Base-by-base conservation (phyloP, 2,888 invertebrate species). In the Eupithecia exiguata region DNA sequence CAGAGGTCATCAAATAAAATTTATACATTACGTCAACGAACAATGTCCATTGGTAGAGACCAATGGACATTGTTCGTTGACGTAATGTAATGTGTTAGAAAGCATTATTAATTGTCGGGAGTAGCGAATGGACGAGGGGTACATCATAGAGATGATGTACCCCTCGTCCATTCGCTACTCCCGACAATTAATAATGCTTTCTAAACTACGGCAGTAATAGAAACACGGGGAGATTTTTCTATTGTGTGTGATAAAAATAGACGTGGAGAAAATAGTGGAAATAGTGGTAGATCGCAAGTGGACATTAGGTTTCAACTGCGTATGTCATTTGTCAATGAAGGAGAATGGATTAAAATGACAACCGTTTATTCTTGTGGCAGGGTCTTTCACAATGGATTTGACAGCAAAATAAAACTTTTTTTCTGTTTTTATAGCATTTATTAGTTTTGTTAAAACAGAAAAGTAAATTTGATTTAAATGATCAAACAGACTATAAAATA, bases 161-260 rank as follows among this genome's bases (percentile, higher is more conserved):
- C 69, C 46, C 21, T n/a, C 49, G 67, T 72, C 71, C 66, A 71
- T 67, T 71, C 71, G 16, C 61, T 35, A 65, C 53, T 35, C 49
- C 21, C 30, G 5, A 25, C 73, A 46, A 75, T 75, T 75, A 38
- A 70, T 75, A 71, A 76, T 66, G 70, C 69, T 76, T 73, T 76
- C 70, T 73, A 69, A 72, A 73, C 71, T 61, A 73, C 66, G 21
- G n/a, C 38, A 30, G 71, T 62, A 49, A 66, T 66, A 68, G 58
- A 36, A 73, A 69, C 25, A 63, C 12, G 69, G 7, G 58, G 65
- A 63, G 53, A 53, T 38, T 61, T 40, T 61, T 68, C 73, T 71
- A 66, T 74, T 73, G 72, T 71, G 72, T 21, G 46, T 46, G 40
- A 71, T 61, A 7, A 61, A 43, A 71, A 58, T 68, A 40, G 69